phyloP scores from a whole-genome alignment of 2,113 vertebrate genomes.

The Tyrannus savana region DNA sequence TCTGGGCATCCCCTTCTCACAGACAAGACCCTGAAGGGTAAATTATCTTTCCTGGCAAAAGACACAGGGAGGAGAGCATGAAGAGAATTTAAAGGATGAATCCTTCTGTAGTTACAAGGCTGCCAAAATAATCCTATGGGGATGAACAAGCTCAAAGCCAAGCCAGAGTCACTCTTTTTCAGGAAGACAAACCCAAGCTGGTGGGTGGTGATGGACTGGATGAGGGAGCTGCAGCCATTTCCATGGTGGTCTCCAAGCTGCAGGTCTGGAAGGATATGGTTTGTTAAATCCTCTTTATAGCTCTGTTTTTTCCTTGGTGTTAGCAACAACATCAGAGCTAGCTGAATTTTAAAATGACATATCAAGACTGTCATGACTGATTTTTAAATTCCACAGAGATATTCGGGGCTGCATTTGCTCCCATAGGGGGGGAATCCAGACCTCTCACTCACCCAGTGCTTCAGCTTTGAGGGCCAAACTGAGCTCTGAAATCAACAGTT shows the following conservation, averaged over 20 bases:
- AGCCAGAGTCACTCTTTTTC: background rate
- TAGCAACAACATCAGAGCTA: slow-evolving; percentile 18
- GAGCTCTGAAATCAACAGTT: background rate
- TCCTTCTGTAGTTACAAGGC: background rate
- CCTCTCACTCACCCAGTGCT: background rate
- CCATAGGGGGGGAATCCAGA: background rate
- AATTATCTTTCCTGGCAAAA: slow-evolving; percentile 20
- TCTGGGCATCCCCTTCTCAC: background rate
- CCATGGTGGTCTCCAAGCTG: background rate
- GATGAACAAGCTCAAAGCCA: background rate
- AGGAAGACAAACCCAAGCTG: background rate
- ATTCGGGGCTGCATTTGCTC: background rate
- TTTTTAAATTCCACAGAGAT: background rate
- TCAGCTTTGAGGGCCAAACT: background rate
- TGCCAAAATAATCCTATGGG: background rate
- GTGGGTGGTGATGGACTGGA: background rate
- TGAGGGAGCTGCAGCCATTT: background rate
- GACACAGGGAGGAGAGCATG: background rate
- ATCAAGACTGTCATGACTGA: background rate
- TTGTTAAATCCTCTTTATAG: background rate
- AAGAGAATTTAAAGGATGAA: background rate
- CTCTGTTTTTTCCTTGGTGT: slow-evolving; percentile 8
- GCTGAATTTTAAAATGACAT: background rate
- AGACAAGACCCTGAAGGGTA: background rate
- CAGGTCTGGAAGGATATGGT: background rate